Base-by-base conservation (phyloP, 2,797 vertebrate species). In the Graptemys geographica region DNA sequence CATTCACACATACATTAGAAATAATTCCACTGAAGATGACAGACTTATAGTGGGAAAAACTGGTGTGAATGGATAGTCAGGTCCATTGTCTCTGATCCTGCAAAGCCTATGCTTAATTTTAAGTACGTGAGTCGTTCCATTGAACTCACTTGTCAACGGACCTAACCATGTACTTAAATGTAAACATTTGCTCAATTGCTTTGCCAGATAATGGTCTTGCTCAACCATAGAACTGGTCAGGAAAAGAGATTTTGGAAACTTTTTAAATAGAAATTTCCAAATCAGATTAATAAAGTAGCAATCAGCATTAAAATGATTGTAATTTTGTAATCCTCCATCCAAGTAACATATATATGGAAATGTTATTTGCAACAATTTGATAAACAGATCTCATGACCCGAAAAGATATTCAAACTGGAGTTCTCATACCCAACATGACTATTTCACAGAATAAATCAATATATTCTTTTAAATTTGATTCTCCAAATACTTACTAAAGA, bases 251-350 rank as follows among this genome's bases (percentile, higher is more conserved):
- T 59, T 31, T 59, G 13, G 12, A 59, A 59, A 59, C 28, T 31
- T 59, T 31, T 57, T 2, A 80, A 88, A 89, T 59, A 5, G 28
- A 92, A 53, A 55, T 83, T 49, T 81, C 12, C 62, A 80, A 56
- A 83, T 0, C 74, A 86, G 23, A 49, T 3, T 12, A 31, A 9
- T 80, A 28, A 55, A 33, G 33, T 86, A 81, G n/a, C 1, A 31
- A 13, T 25, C 0, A 53, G 1, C 74, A 3, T 28, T 81, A 37
- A 37, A 37, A n/a, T 41, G 2, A 15, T 27, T 2, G 3, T 5
- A n/a, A 2, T 23, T 81, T 55, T 56, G 18, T 81, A 52, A 5
- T 81, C 12, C n/a, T 55, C n/a, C 23, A 47, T 51, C 3, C 21
- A 21, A 53, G 23, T 80, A 55, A 80, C 51, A 55, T 31, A 59